Percentiles rank a stretch among this genome's conserved stretches.
phyloP scores from a whole-genome alignment of 1,140 invertebrate genomes.

The Chironomus tepperi region DNA sequence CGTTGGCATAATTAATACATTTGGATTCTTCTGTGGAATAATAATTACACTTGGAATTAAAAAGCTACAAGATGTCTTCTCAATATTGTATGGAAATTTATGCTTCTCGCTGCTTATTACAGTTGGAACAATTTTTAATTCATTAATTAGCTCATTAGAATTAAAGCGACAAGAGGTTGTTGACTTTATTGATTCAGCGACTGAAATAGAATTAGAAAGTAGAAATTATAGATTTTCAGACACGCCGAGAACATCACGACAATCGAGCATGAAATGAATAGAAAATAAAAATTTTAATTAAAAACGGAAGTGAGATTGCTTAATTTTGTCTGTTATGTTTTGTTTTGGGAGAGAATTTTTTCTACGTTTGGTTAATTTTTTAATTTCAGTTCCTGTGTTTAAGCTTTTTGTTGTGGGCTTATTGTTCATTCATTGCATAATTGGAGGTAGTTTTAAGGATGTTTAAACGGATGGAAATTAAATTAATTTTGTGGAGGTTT shows the following conservation, averaged over 20 bases:
- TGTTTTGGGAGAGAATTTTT: too few relatives aligned
- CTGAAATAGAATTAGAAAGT: not conserved
- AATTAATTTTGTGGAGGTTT: too few relatives aligned
- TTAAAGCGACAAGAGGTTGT: not conserved
- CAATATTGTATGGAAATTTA: slow-evolving; percentile 1
- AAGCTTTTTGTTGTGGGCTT: not conserved
- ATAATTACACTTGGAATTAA: slow-evolving; percentile 1
- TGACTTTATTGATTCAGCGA: not conserved
- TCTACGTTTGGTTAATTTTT: not conserved
- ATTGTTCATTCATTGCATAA: not conserved
- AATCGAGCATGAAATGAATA: not conserved
- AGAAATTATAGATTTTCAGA: not conserved
- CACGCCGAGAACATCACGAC: not conserved
- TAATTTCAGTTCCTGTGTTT: not conserved
- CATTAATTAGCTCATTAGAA: not conserved
- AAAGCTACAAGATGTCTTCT: not conserved
- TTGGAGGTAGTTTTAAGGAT: too few relatives aligned
- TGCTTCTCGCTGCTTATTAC: not conserved
- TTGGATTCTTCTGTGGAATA: not conserved
- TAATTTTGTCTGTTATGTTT: too few relatives aligned
- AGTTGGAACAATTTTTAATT: not conserved
- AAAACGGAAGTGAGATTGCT: not conserved
- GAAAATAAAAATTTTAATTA: not conserved
- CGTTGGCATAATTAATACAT: not conserved
- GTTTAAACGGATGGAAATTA: too few relatives aligned